Conservation (phyloP, 2,113 vertebrate species). For the Cochlearius cochlearius region DNA sequence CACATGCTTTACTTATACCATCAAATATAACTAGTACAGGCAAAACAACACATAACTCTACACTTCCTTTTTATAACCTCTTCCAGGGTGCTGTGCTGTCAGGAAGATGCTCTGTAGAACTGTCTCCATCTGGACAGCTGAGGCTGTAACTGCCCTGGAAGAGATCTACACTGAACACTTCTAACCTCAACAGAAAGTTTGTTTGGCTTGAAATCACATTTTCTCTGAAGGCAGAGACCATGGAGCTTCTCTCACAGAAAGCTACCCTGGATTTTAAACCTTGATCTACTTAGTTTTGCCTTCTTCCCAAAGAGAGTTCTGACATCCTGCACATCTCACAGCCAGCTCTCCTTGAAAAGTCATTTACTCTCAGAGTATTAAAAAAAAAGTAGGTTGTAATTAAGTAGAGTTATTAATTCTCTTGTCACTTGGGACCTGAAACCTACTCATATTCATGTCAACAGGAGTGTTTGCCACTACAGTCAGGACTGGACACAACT, state of each 20-base stretch:
- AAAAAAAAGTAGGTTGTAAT: conserved; percentile 16
- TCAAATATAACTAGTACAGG: background rate
- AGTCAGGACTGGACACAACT: background rate
- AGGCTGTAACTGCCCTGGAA: background rate
- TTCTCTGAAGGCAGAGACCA: background rate
- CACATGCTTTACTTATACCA: background rate
- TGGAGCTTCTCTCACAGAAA: background rate
- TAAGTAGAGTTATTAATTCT: conserved; percentile 38
- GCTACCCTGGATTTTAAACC: conserved; percentile 25
- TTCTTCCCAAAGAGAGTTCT: background rate
- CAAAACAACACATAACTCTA: background rate
- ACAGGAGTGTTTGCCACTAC: background rate
- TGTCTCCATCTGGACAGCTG: background rate
- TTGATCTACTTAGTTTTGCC: background rate
- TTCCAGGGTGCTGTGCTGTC: background rate
- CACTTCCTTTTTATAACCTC: background rate
- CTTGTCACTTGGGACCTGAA: background rate
- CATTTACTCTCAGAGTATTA: background rate
- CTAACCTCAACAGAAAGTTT: background rate
- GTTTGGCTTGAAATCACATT: background rate
- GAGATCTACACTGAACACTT: background rate
- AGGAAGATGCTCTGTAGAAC: background rate
- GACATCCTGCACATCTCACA: background rate
- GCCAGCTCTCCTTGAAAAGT: conserved; percentile 46
- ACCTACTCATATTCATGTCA: background rate